Base-by-base conservation (phyloP, 2,888 invertebrate species). In the Callyntrura sp. region DNA sequence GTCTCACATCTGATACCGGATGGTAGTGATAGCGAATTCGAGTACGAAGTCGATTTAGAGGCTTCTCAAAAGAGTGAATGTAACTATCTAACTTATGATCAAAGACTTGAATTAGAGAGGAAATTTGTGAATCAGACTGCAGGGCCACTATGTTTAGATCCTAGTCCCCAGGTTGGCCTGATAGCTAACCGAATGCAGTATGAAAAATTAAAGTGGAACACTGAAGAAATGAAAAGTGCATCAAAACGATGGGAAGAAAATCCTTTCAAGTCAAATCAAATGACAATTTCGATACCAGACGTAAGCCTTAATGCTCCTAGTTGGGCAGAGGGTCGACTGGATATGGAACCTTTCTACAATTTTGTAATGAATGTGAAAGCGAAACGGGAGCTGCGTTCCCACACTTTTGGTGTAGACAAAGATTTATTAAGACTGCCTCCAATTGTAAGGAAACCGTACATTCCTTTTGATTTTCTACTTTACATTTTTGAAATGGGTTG, bases 131-230 rank as follows among this genome's bases (percentile, higher is more conserved):
- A 98, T 94, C 97, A 97, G 14, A 97, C 98, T 4, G 96, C 97
- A 91, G 98, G 98, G 14, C 97, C 97, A 5, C 95, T 99, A 51
- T 98, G 98, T 94, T 95, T 99, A 82, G 98, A 98, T 95, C 98
- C 98, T 3, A 96, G 97, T 94, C 98, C 98, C 1, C 96, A 97
- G 35, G 97, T 98, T 62, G 97, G 97, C 43, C 95, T 97, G 79
- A 95, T 97, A 88, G 96, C 97, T 45, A 97, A 97, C 81, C 96
- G 96, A 93, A 94, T 97, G 62, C 97, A 97, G 94, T 97, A 97
- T 93, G 96, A 97, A 81, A 96, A 96, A 88, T 95, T 92, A 9
- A 93, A 93, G 76, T 93, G 93, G 93, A 91, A 92, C 65, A 90
- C 91, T 11, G 82, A 91, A 35, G 91, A 92, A 57, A 60, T 93